Conservation (phyloP, 35 echinoderm and acorn worm genomes). For the Patiria miniata region DNA sequence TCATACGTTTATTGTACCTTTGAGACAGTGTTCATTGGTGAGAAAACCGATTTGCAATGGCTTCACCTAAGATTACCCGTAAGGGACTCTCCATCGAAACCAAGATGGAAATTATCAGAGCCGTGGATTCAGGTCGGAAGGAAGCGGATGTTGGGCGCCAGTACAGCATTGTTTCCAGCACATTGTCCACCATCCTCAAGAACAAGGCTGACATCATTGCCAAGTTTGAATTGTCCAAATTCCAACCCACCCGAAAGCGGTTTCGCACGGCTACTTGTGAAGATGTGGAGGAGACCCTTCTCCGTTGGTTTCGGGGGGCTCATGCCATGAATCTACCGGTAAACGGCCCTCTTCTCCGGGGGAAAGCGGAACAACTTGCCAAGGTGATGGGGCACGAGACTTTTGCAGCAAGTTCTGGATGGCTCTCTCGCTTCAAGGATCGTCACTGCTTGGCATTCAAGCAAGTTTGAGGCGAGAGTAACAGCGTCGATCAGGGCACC, state of each 20-base stretch:
- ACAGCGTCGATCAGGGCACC: too few species aligned
- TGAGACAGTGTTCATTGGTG: too few species aligned
- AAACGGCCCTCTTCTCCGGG: slow-evolving; percentile 19
- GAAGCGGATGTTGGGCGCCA: slow-evolving; percentile 8
- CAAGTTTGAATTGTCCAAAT: slow-evolving; percentile 16
- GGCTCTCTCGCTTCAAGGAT: slow-evolving; percentile 32
- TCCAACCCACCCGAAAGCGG: not conserved
- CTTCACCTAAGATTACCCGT: not conserved
- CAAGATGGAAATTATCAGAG: slow-evolving; percentile 25
- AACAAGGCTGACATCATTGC: not conserved
- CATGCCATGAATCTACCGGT: slow-evolving; percentile 36
- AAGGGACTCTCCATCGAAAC: slow-evolving; percentile 10
- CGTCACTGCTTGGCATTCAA: slow-evolving; percentile 29
- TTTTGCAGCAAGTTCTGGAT: slow-evolving; percentile 44
- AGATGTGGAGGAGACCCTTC: slow-evolving; percentile 26
- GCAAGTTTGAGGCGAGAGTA: too few species aligned
- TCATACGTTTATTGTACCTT: too few species aligned
- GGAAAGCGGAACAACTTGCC: slow-evolving; percentile 35
- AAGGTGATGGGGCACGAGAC: slow-evolving; percentile 16
- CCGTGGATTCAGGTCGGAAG: slow-evolving; percentile 12
- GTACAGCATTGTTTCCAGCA: slow-evolving; percentile 19
- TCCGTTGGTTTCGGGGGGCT: slow-evolving; percentile 4
- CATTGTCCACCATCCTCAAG: slow-evolving; percentile 14
- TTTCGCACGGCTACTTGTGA: not conserved
- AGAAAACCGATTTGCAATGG: not conserved